Conservation (phyloP, 2,888 invertebrate genomes). For the Macropis europaea region DNA sequence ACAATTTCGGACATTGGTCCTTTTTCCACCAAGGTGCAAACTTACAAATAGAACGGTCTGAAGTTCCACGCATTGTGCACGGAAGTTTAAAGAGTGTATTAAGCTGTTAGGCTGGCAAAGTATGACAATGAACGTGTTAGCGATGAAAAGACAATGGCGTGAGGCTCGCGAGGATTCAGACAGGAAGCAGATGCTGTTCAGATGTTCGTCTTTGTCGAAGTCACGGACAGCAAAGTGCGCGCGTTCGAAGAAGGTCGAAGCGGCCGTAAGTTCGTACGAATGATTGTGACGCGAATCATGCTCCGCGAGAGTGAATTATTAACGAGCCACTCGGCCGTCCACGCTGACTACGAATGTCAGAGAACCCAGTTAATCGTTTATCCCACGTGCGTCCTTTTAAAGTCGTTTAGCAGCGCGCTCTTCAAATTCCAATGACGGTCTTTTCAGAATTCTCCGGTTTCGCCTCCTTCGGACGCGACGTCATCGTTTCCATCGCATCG, state of each 20-base stretch:
- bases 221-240: constrained; percentile 20
- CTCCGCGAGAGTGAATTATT: constrained; percentile 46
- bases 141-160: too few species aligned
- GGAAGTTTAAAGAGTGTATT: too few species aligned
- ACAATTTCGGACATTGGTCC: too few species aligned
- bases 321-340: constrained; percentile 35
- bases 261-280: constrained; percentile 21
- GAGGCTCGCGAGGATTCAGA: too few species aligned
- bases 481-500: too few species aligned
- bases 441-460: too few species aligned
- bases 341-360: constrained; percentile 15
- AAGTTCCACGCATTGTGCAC: too few species aligned
- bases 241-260: constrained; percentile 44
- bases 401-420: background rate
- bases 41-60: too few species aligned
- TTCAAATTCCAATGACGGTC: background rate
- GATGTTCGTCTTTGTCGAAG: background rate
- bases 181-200: background rate
- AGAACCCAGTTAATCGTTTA: constrained; percentile 13
- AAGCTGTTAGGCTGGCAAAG: too few species aligned
- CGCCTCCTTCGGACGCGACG: too few species aligned
- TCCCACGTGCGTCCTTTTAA: constrained; percentile 22
- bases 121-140: too few species aligned
- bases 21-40: too few species aligned
- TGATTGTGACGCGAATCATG: constrained; percentile 54